Evolutionary conservation across 2,888 invertebrate species (phyloP), one percentile per base, ranked within the genome.

Genomic region (Sminthurides aquaticus): DNA sequence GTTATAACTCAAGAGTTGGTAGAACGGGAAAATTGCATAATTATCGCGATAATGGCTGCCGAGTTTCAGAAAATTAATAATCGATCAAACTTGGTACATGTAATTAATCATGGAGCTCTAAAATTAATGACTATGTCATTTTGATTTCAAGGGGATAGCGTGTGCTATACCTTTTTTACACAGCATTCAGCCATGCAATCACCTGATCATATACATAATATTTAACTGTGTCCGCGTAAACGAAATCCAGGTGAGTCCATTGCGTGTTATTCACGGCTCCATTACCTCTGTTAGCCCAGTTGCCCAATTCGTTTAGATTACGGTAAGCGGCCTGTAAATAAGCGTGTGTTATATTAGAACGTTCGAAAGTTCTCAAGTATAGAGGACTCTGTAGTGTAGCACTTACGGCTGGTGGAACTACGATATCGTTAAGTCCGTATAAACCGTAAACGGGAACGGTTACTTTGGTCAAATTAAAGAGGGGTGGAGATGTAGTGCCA

Each of bases 381-480:
- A n/a, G n/a, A n/a, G n/a, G n/a, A n/a, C n/a, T n/a, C n/a, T n/a
- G n/a, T n/a, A n/a, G n/a, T n/a, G n/a, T n/a, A n/a, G n/a, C n/a
- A n/a, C n/a, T n/a, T 52, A 27, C 29, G 15, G 18, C 28, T 15
- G 57, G 57, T 3, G 15, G 26, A 2, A 28, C 28, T 18, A 57
- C 28, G 2, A 25, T 2, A 28, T 57, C 57, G 28, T 28, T 57
- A 26, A 27, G 8, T 2, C 57, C 57, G n/a, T 57, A 57, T 8
- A 57, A n/a, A 2, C 28, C 57, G 25, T 28, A 57, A n/a, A 57
- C 57, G 8, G 57, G 57, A 15, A 57, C 57, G 2, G 3, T 29
- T n/a, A 29, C 29, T n/a, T 57, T 57, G 3, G 3, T 57, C 28
- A 57, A 22, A 29, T 57, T 29, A 29, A 24, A 57, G 1, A 3